Evolutionary conservation across 2,113 vertebrate genomes (phyloP), one percentile per base, ranked within the genome.

Genomic region (Eurypyga helias): DNA sequence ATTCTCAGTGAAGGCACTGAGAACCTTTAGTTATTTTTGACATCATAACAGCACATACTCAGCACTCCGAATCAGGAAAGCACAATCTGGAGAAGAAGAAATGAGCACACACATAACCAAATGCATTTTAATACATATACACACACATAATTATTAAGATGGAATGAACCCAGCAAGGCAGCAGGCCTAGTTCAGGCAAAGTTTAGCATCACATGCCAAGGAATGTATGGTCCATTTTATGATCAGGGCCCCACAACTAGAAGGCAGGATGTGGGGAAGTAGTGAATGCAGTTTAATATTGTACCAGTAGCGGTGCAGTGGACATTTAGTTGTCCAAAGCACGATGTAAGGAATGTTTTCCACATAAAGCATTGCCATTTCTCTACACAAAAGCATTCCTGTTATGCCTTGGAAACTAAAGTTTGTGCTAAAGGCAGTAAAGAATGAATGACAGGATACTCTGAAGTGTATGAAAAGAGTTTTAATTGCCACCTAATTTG

Each of bases 401-500:
- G 11, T 54, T 77, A 36, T 6, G 25, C 20, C 38, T 82, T 43
- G 49, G 65, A 91, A 94, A 87, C 1, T 0, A 31, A 57, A 29
- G 29, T 83, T 84, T 95, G 45, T 65, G 96, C 48, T 79, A 38
- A 76, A 95, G 66, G 61, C 57, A 89, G 57, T n/a, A 86, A 73
- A 57, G 16, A 84, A 29, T 76, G 26, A 78, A 90, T 75, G 38
- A 70, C 26, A 45, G 21, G 49, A 24, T 13, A 25, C 65, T 72
- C 38, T 71, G 38, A 91, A 96, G 26, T 78, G 38, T 19, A 76
- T 72, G 51, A 62, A 77, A 41, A 89, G 62, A 65, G 43, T 82
- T 82, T 84, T 82, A 92, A 93, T 91, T 91, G 36, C 65, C 28
- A 79, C n/a, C 52, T 89, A 82, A 96, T 89, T 95, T 79, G 55